Base-by-base conservation (phyloP, 2,113 vertebrate genomes). In the Rissa tridactyla region DNA sequence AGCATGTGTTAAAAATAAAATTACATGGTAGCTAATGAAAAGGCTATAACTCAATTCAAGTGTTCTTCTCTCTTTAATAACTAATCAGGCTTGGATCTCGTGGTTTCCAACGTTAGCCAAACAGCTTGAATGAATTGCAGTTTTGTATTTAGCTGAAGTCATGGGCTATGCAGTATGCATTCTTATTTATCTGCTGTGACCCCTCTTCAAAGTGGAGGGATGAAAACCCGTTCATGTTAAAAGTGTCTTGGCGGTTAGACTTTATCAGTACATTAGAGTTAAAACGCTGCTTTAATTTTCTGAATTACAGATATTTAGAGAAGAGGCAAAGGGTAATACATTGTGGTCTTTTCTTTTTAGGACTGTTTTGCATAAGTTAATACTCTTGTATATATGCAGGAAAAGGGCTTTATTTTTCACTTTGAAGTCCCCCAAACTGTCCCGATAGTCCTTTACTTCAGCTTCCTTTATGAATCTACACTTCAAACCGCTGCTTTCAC, bases 1-100 rank as follows among this genome's bases (percentile, higher is more conserved):
- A 73, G 54, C 87, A 77, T 88, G 51, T 92, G 89, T 94, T 96
- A 96, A 91, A 94, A 94, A 87, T 93, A 86, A 88, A 96, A 85
- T 89, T 79, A 89, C 54, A 65, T 69, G 29, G 75, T 91, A 94
- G 92, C 91, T 90, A 86, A 79, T 1, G 13, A 49, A 68, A 88
- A 61, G 29, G 18, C 66, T 87, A 0, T 85, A 95, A 87, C 73
- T 96, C 94, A 85, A 10, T 70, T 82, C 81, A 82, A 42, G 66
- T 49, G 15, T 80, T 93, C 23, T 87, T 90, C 42, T 79, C 29
- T 81, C 36, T 84, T 49, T 82, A 85, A 79, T 80, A 82, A 82
- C 47, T 85, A 55, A 87, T 92, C 44, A 84, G 36, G 11, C 80
- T 92, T 86, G 88, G 52, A 89, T 93, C 60, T 84, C 69, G n/a